Conservation (phyloP, 2,113 vertebrate genomes). For the Anas platyrhynchos region DNA sequence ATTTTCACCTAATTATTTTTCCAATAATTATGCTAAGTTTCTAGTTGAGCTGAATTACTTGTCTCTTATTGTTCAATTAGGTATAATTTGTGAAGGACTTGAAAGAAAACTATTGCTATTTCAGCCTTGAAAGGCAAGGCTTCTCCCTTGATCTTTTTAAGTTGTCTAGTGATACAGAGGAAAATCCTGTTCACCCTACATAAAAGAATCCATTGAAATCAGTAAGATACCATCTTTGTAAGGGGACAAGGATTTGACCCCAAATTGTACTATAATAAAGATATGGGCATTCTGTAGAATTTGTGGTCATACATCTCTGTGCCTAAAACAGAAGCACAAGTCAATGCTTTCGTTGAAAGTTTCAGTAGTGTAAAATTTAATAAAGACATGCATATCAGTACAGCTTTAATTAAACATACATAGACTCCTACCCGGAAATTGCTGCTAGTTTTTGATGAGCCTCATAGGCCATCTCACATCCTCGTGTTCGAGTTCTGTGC, state of each 20-base stretch:
- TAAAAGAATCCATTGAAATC: background rate
- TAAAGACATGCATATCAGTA: background rate
- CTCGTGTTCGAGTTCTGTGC: conserved; percentile 91
- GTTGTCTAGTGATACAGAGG: fast-evolving
- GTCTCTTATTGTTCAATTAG: background rate
- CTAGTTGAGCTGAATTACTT: background rate
- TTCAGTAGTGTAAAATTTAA: background rate
- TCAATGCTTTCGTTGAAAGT: background rate
- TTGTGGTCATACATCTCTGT: background rate
- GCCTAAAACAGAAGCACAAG: background rate
- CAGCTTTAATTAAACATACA: background rate
- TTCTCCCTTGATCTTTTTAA: background rate
- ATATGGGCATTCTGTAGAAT: background rate
- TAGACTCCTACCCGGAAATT: conserved; percentile 91
- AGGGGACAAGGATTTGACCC: background rate
- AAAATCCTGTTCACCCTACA: background rate
- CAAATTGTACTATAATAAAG: background rate
- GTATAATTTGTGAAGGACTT: background rate
- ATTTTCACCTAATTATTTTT: background rate
- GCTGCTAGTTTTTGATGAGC: conserved; percentile 94
- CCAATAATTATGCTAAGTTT: background rate
- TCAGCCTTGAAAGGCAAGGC: background rate
- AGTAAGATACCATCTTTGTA: background rate
- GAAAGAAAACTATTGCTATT: background rate
- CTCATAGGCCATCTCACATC: conserved; percentile 92